Percentiles rank a stretch among this genome's conserved stretches.
Conservation (phyloP, 2,113 vertebrate genomes). For the Galemys pyrenaicus region DNA sequence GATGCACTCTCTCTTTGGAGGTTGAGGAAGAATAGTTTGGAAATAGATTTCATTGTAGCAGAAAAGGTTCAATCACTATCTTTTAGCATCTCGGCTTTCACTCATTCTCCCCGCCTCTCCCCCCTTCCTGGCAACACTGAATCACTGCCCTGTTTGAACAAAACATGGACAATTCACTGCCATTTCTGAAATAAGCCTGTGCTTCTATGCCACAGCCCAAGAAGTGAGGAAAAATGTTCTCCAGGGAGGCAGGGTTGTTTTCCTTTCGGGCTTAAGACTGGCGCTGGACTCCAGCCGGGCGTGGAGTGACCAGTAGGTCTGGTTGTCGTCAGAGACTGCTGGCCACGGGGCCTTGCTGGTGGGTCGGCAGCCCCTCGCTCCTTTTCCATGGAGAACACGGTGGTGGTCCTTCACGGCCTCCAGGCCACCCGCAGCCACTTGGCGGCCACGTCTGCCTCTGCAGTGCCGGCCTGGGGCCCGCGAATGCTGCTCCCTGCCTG, state of each 20-base stretch:
- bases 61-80: neutral
- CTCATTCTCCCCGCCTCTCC: neutral
- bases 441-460: neutral
- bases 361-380: fast-evolving
- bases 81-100: neutral
- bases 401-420: too few relatives aligned
- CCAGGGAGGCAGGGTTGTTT: neutral
- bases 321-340: too few relatives aligned
- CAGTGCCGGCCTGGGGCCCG: too few relatives aligned
- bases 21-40: conserved; percentile 24
- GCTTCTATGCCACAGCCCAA: neutral
- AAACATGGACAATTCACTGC: neutral
- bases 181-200: conserved; percentile 17
- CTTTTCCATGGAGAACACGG: fast-evolving
- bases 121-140: neutral
- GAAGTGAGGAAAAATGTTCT: neutral
- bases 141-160: neutral
- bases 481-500: neutral
- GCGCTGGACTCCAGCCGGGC: neutral
- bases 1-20: neutral
- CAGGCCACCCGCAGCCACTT: fast-evolving
- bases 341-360: neutral
- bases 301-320: neutral
- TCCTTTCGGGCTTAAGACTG: neutral
- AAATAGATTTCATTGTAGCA: neutral